Evolutionary conservation across 1,140 invertebrate genomes (phyloP).

Genomic region (Orius insidiosus): DNA sequence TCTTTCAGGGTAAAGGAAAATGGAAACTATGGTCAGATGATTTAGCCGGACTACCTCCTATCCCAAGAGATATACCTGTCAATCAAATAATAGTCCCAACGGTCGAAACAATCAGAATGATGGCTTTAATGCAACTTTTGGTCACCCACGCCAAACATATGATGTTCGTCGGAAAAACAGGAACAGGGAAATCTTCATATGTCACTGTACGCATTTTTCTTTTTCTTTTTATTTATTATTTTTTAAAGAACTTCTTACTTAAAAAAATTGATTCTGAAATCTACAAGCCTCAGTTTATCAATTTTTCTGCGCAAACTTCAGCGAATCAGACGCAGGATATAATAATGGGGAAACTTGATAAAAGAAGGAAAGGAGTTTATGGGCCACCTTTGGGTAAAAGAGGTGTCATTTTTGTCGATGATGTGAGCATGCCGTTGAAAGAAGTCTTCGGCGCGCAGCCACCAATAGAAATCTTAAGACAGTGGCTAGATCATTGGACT

Average conservation of each 20-base stretch:
- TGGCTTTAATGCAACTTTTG: conserved; percentile 55
- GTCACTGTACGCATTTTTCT: conserved; percentile 31
- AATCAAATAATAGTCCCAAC: conserved; percentile 91
- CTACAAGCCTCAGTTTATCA: conserved; percentile 74
- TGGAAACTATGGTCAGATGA: conserved; percentile 86
- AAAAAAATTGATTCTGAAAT: conserved; percentile 61
- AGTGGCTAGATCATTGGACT: conserved; percentile 75
- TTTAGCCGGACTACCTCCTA: conserved; percentile 52
- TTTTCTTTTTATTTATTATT: conserved; percentile 13
- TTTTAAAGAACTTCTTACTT: conserved; percentile 55
- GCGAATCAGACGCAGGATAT: conserved; percentile 89
- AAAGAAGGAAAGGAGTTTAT: conserved; percentile 64
- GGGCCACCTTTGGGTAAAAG: conserved; percentile 80
- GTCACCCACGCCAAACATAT: conserved; percentile 62
- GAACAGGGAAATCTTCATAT: conserved; percentile 84
- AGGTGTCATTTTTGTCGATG: conserved; percentile 83
- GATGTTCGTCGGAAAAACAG: conserved; percentile 78
- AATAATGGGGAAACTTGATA: conserved; percentile 88
- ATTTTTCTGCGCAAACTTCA: conserved; percentile 85
- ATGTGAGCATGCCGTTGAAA: conserved; percentile 79
- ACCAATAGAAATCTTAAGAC: conserved; percentile 75
- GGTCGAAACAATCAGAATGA: conserved; percentile 69
- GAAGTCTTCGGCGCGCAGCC: conserved; percentile 82
- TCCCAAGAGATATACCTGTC: conserved; percentile 74
- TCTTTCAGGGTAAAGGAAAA: conserved; percentile 51